These are phyloP conservation scores for Acrocyrtus sp. DNA, from an alignment of 2,888 invertebrate species.

Conservation along the genomic window DNA sequence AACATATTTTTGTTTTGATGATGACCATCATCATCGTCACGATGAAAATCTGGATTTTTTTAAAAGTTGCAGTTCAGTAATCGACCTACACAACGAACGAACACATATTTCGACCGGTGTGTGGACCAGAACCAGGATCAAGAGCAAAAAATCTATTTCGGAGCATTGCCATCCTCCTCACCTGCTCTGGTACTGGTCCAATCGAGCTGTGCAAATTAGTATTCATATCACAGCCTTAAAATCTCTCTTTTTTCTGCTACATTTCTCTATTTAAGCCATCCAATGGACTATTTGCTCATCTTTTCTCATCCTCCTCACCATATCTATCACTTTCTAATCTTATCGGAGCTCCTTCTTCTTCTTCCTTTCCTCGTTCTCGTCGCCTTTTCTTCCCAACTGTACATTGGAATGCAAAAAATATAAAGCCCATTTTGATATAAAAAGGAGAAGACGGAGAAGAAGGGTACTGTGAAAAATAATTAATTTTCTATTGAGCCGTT, in stretches of 20 bases:
- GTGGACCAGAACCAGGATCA: neutral
- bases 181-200: constrained; percentile 23
- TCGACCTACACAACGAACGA: too few relatives aligned
- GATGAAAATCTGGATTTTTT: too few relatives aligned
- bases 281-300: neutral
- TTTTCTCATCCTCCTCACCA: neutral
- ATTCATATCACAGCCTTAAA: constrained; percentile 45
- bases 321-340: constrained; percentile 1
- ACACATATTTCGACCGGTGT: neutral
- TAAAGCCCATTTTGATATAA: neutral
- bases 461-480: neutral
- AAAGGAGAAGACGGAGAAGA: neutral
- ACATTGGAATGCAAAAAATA: neutral
- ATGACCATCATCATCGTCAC: too few relatives aligned
- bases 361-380: neutral
- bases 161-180: constrained; percentile 1
- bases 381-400: too few relatives aligned
- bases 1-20: too few relatives aligned
- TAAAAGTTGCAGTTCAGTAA: too few relatives aligned
- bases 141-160: too few relatives aligned
- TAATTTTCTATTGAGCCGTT: neutral
- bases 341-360: neutral
- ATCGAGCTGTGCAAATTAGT: constrained; percentile 48
- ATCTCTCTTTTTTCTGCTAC: constrained; percentile 34
- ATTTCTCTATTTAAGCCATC: neutral